phyloP scores from a whole-genome alignment of 2,888 invertebrate species.

The Flexamia atlantica region DNA sequence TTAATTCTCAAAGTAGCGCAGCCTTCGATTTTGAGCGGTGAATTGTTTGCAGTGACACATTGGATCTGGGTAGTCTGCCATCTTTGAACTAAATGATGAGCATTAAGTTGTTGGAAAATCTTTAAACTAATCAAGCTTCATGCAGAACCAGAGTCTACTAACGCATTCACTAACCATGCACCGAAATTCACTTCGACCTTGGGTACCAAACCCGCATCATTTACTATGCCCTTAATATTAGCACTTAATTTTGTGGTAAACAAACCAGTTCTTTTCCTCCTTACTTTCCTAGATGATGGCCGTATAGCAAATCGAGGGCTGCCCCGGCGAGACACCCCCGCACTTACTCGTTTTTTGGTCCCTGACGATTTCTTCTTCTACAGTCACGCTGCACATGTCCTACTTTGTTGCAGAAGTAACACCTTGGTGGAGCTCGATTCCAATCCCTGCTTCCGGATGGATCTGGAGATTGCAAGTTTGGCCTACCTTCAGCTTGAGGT shows the following conservation, averaged over 20 bases:
- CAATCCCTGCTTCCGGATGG: background rate
- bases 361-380: background rate
- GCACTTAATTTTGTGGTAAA: background rate
- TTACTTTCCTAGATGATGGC: background rate
- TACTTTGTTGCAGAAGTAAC: background rate
- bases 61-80: background rate
- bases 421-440: background rate
- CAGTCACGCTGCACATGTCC: background rate
- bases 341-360: background rate
- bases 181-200: background rate
- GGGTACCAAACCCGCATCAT: background rate
- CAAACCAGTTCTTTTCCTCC: background rate
- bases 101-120: background rate
- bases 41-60: background rate
- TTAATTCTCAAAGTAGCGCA: background rate
- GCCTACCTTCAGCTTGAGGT: background rate
- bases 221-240: background rate
- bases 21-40: background rate
- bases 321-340: background rate
- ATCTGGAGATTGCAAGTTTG: background rate
- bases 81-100: background rate
- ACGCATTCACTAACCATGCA: background rate
- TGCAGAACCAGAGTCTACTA: background rate
- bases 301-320: background rate
- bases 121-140: background rate